A percentile compares a stretch with the other conserved stretches of the same genome.
phyloP scores from a whole-genome alignment of 2,113 vertebrate genomes.

The Rhinolophus ferrumequinum region DNA sequence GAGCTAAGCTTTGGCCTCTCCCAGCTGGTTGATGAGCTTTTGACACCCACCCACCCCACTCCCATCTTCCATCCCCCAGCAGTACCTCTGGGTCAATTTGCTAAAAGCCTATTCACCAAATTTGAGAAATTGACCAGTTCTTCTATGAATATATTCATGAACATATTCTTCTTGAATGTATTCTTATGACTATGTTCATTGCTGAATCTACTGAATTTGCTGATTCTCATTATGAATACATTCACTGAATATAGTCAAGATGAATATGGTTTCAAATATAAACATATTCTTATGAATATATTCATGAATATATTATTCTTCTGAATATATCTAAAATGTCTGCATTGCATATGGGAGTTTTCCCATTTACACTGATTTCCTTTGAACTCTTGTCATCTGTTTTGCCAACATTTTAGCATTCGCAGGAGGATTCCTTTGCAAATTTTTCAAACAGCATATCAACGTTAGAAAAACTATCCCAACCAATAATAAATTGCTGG shows the following conservation, averaged over 20 bases:
- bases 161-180: constrained; percentile 11
- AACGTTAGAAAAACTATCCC: constrained; percentile 28
- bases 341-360: background rate
- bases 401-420: constrained; percentile 68
- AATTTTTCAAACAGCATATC: constrained; percentile 57
- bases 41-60: background rate
- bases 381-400: constrained; percentile 60
- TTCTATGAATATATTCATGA: constrained; percentile 38
- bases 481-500: background rate
- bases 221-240: constrained; percentile 18
- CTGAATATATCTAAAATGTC: background rate
- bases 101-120: background rate
- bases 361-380: constrained; percentile 28
- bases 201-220: constrained; percentile 30
- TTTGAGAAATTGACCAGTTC: constrained; percentile 27
- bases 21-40: background rate
- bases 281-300: constrained; percentile 37
- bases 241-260: background rate
- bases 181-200: constrained; percentile 36
- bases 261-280: constrained; percentile 1
- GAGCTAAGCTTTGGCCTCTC: background rate
- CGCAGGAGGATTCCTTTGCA: constrained; percentile 34
- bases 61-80: background rate
- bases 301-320: constrained; percentile 43
- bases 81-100: background rate